These are phyloP conservation scores for Yponomeuta evonymella DNA, from an alignment of 2,888 invertebrate genomes.

Conservation along the genomic window DNA sequence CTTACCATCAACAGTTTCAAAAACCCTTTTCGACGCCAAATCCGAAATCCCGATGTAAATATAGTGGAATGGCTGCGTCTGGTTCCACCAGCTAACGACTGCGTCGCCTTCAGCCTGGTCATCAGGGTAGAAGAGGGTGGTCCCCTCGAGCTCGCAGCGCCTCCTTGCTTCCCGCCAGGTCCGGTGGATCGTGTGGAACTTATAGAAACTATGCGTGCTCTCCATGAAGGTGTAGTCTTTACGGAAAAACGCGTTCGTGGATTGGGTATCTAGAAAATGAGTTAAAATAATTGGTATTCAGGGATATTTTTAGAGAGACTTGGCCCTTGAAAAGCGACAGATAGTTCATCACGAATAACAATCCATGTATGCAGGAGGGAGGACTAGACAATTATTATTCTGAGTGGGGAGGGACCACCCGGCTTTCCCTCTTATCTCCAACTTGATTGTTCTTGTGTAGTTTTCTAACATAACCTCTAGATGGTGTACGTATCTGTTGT, in stretches of 20 bases:
- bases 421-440: too few relatives aligned
- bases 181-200: constrained; percentile 45
- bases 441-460: too few relatives aligned
- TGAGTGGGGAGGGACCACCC: too few relatives aligned
- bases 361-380: too few relatives aligned
- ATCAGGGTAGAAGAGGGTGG: constrained; percentile 46
- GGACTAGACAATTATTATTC: too few relatives aligned
- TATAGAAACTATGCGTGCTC: constrained; percentile 45
- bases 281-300: too few relatives aligned
- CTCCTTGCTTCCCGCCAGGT: constrained; percentile 45
- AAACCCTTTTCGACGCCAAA: constrained; percentile 40
- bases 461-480: too few relatives aligned
- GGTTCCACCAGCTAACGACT: constrained; percentile 34
- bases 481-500: too few relatives aligned
- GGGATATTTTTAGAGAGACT: too few relatives aligned
- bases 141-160: constrained; percentile 47
- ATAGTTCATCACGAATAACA: too few relatives aligned
- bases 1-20: constrained; percentile 40
- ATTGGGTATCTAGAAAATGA: constrained; percentile 44
- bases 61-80: constrained; percentile 30
- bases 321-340: too few relatives aligned
- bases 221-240: constrained; percentile 49
- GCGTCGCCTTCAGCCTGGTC: constrained; percentile 38
- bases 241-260: constrained; percentile 42
- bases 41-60: constrained; percentile 45